Evolutionary conservation across 1,140 invertebrate species (phyloP).

Genomic region (Leptinotarsa defecta): DNA sequence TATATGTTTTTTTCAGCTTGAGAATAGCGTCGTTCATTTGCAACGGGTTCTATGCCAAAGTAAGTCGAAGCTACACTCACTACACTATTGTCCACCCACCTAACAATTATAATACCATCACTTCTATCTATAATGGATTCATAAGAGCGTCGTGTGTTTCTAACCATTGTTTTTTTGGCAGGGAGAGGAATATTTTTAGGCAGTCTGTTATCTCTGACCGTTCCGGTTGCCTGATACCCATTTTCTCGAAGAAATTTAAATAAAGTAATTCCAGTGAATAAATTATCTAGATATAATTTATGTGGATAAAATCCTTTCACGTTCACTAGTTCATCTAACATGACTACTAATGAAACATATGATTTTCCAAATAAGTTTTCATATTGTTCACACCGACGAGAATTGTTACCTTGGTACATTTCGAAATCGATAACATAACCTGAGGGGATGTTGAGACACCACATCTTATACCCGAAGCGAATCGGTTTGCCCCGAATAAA

Average conservation of each 20-base stretch:
- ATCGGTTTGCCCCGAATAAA: background rate
- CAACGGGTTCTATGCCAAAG: constrained; percentile 27
- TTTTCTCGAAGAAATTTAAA: background rate
- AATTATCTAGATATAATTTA: constrained; percentile 3
- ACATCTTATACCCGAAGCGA: background rate
- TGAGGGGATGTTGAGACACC: background rate
- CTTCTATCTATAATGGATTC: background rate
- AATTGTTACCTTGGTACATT: constrained; percentile 8
- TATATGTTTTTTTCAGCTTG: constrained; percentile 12
- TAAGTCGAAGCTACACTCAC: background rate
- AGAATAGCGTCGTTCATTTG: constrained; percentile 20
- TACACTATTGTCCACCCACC: too few species aligned
- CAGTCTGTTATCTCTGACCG: constrained; percentile 2
- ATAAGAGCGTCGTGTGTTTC: background rate
- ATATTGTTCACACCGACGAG: constrained; percentile 17
- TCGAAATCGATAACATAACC: constrained; percentile 5
- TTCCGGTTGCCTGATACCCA: background rate
- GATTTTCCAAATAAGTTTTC: constrained; percentile 9
- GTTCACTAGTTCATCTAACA: constrained; percentile 1
- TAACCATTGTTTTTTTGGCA: background rate
- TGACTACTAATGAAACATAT: constrained; percentile 4
- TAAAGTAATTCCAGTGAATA: background rate
- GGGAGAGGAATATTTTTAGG: background rate
- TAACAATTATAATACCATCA: background rate
- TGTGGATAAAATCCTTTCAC: constrained; percentile 5